A percentile compares a stretch with the other conserved stretches of the same genome.
Evolutionary conservation across 2,113 vertebrate genomes (phyloP).

Genomic region (Chauna torquata): DNA sequence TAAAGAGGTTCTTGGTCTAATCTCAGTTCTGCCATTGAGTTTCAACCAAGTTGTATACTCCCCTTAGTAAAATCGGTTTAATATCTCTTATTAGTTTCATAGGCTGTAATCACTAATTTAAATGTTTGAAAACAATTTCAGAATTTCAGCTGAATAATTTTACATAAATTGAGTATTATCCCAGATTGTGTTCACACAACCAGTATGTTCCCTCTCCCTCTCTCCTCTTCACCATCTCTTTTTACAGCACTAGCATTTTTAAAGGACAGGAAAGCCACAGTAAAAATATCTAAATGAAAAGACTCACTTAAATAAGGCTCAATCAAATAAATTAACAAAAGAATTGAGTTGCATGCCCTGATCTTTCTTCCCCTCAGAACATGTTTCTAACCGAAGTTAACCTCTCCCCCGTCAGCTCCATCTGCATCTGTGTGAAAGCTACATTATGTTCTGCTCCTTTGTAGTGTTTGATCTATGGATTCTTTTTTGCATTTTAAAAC

Average conservation of each 20-base stretch:
- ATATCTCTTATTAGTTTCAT: background rate
- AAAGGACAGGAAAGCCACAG: background rate
- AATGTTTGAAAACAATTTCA: background rate
- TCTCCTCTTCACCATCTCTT: background rate
- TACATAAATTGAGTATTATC: background rate
- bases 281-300: background rate
- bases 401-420: background rate
- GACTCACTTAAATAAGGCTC: background rate
- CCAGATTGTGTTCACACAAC: background rate
- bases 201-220: background rate
- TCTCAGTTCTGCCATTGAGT: background rate
- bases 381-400: slow-evolving; percentile 3
- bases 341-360: background rate
- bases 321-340: background rate
- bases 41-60: background rate
- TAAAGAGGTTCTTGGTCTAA: background rate
- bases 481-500: slow-evolving; percentile 32
- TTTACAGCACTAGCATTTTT: background rate
- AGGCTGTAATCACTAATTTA: background rate
- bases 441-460: slow-evolving; percentile 35
- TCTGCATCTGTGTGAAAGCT: slow-evolving; percentile 24
- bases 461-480: slow-evolving; percentile 23
- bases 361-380: background rate
- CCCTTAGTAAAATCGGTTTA: background rate
- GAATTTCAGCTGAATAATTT: background rate